Evolutionary conservation across 2,113 vertebrate genomes (phyloP), one percentile per base, ranked within the genome.

Genomic region (Leiothrix lutea): DNA sequence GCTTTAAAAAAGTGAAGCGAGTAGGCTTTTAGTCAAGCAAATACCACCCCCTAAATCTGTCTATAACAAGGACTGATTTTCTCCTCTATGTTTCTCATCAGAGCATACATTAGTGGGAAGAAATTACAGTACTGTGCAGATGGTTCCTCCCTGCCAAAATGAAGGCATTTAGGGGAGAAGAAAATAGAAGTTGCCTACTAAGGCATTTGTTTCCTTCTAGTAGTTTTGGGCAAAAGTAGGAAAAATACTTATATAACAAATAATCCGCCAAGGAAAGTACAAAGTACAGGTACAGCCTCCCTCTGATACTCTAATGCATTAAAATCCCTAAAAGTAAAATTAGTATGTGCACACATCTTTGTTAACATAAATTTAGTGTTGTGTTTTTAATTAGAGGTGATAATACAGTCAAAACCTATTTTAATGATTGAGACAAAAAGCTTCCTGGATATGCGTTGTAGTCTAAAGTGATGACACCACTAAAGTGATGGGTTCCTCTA

Each of bases 171-270:
- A 50, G 31, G 28, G 72, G 29, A 84, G 50, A 57, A 54, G 65
- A 95, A 97, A 96, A 90, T 85, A 92, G 91, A 95, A 94, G 28
- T 62, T 96, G 85, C 64, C 89, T 94, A 86, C 54, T 84, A 92
- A 94, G 83, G 45, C 22, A 14, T 95, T 97, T 94, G 44, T 88
- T 96, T 96, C 75, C n/a, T 86, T 75, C 60, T 78, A 90, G 67
- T 53, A 80, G 35, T 73, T 90, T 70, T 83, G 29, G 25, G 35
- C 64, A 51, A 70, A 89, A 86, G 65, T 26, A 75, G 23, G 53
- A 31, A 81, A 85, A 94, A 53, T 14, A 62, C 36, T 85, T 90
- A 45, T 22, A 20, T 79, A 96, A 88, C n/a, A 81, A 38, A 61
- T 40, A 92, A 73, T 38, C 66, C 72, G 72, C 42, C 8, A 71